A percentile compares a stretch with the other conserved stretches of the same genome.
Evolutionary conservation across 2,113 vertebrate species (phyloP).

Genomic region (Lophura nycthemera): DNA sequence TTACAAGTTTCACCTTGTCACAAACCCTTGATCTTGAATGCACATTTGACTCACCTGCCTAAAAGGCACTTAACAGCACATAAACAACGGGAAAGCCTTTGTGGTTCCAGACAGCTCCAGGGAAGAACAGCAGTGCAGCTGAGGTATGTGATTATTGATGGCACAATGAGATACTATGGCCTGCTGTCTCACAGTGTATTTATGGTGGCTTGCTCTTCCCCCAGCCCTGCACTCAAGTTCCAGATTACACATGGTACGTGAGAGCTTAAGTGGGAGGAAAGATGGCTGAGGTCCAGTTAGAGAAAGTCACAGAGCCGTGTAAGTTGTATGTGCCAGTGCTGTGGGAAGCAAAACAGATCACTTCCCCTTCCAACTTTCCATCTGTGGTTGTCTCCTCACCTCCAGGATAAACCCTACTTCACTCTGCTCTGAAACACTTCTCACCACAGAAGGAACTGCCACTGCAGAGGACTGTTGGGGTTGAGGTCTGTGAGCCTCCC

Average conservation of each 20-base stretch:
- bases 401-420: background rate
- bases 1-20: background rate
- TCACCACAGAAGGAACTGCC: background rate
- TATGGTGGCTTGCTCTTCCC: slow-evolving; percentile 35
- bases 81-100: background rate
- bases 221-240: slow-evolving; percentile 6
- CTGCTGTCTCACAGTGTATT: slow-evolving; percentile 38
- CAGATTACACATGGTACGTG: slow-evolving; percentile 41
- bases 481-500: background rate
- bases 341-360: slow-evolving; percentile 21
- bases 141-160: background rate
- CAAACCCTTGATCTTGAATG: background rate
- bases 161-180: slow-evolving; percentile 9
- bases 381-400: background rate
- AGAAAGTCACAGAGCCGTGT: slow-evolving; percentile 1
- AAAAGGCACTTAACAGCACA: background rate
- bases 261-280: slow-evolving; percentile 58
- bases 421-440: background rate
- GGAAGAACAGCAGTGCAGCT: background rate
- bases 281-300: slow-evolving; percentile 38
- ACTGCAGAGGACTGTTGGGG: background rate
- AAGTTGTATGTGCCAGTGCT: background rate
- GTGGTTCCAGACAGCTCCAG: background rate
- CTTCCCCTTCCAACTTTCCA: slow-evolving; percentile 34
- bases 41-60: background rate